A percentile compares a stretch with the other conserved stretches of the same genome.
phyloP scores from a whole-genome alignment of 2,113 vertebrate species.

The Gavia stellata region DNA sequence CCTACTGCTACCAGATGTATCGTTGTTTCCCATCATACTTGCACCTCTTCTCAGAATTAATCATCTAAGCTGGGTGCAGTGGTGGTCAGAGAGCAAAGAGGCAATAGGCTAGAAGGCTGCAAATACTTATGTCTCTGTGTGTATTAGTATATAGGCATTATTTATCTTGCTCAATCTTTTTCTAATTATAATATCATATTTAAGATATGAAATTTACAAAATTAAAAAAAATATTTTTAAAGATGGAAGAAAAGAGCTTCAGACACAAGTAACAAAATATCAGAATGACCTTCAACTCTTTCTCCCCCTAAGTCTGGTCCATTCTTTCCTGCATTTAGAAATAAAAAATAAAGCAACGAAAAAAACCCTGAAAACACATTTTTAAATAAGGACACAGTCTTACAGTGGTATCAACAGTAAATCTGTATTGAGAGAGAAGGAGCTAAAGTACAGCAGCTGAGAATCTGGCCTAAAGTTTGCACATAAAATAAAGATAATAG shows the following conservation, averaged over 20 bases:
- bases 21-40: background rate
- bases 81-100: background rate
- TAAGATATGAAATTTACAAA: background rate
- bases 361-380: background rate
- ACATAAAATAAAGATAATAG: background rate
- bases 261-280: background rate
- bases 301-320: background rate
- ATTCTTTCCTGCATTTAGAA: background rate
- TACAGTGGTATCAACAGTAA: background rate
- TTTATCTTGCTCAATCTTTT: background rate
- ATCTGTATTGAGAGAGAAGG: background rate
- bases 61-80: background rate
- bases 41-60: background rate
- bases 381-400: background rate
- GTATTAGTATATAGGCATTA: background rate
- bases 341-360: background rate
- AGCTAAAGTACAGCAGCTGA: background rate
- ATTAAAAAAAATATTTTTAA: background rate
- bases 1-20: background rate
- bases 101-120: background rate
- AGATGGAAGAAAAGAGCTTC: background rate
- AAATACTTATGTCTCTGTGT: accelerated
- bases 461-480: background rate
- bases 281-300: background rate
- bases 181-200: background rate